Conservation (phyloP, 2,113 vertebrate genomes). For the Erythrolamprus reginae region DNA sequence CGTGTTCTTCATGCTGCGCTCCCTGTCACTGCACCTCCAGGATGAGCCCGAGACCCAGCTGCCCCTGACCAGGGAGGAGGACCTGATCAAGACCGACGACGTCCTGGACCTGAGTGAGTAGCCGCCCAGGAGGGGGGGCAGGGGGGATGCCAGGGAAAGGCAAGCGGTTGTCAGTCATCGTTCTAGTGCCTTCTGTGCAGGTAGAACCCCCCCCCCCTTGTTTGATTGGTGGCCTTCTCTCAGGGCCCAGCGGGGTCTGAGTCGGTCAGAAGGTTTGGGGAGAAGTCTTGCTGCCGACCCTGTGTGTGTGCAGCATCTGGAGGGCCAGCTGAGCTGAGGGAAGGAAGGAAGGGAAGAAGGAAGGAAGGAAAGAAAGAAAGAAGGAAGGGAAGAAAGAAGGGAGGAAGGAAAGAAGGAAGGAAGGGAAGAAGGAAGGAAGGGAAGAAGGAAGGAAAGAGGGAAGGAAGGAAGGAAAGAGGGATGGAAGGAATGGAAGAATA, state of each 20-base stretch:
- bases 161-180: neutral
- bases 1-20: conserved; percentile 94
- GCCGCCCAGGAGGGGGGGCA: neutral
- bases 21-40: conserved; percentile 84
- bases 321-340: neutral
- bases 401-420: too few relatives aligned
- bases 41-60: conserved; percentile 89
- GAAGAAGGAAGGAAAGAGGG: too few relatives aligned
- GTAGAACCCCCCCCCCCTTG: too few relatives aligned
- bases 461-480: too few relatives aligned
- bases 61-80: conserved; percentile 89
- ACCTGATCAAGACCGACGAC: conserved; percentile 94
- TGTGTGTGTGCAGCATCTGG: neutral
- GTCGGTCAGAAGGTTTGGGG: neutral
- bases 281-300: too few relatives aligned
- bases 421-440: too few relatives aligned
- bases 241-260: neutral
- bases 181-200: neutral
- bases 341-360: too few relatives aligned
- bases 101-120: conserved; percentile 96
- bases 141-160: neutral
- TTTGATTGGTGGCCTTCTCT: neutral
- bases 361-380: too few relatives aligned
- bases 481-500: too few relatives aligned
- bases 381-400: too few relatives aligned